These are phyloP conservation scores for Marcusenius ussheri DNA, from an alignment of 2,113 vertebrate species.

Conservation along the genomic window DNA sequence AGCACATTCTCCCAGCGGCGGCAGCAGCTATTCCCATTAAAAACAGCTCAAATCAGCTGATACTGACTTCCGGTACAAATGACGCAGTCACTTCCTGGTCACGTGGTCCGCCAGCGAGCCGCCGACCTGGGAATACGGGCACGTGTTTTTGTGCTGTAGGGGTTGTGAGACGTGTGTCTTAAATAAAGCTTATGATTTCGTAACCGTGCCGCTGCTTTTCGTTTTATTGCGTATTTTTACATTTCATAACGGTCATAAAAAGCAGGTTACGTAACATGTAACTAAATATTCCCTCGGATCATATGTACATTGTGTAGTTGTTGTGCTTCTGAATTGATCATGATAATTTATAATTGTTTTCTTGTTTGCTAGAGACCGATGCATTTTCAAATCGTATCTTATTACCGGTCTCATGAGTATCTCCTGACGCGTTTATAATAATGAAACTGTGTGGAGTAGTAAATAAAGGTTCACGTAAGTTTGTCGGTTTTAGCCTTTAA, in stretches of 20 bases:
- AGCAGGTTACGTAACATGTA: neutral
- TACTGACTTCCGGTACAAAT: conserved; percentile 54
- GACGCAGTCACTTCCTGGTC: conserved; percentile 26
- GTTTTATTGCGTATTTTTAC: neutral
- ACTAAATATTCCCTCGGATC: neutral
- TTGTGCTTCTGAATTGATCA: neutral
- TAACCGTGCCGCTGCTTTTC: neutral
- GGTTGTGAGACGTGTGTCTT: neutral
- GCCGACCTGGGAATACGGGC: neutral
- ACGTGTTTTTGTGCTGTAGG: neutral
- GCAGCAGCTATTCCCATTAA: conserved; percentile 60
- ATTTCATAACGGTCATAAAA: neutral
- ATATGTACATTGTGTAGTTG: neutral
- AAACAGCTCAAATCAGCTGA: conserved; percentile 66
- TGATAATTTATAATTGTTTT: neutral
- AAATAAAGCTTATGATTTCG: neutral
- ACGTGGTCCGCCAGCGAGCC: conserved; percentile 14
- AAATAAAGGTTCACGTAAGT: neutral
- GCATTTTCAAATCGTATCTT: neutral
- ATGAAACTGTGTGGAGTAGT: neutral
- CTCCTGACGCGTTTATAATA: neutral
- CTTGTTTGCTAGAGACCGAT: neutral
- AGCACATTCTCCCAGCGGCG: conserved; percentile 45
- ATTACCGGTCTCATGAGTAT: neutral
- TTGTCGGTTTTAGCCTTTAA: neutral